phyloP scores from a whole-genome alignment of 1,140 invertebrate genomes.

The Sycobia sp. region DNA sequence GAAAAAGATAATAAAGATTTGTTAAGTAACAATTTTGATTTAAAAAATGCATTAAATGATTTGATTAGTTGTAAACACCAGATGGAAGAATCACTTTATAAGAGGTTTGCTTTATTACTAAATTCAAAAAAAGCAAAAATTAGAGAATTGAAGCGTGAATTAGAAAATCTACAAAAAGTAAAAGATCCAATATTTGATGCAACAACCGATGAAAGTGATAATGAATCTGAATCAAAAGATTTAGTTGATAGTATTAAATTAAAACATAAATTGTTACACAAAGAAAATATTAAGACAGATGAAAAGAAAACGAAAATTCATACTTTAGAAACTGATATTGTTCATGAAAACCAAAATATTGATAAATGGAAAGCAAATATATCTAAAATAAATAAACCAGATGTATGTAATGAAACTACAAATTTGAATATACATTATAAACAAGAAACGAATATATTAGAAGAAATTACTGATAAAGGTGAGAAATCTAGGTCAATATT shows the following conservation, averaged over 20 bases:
- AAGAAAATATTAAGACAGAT: not conserved
- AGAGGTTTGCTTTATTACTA: conserved; percentile 39
- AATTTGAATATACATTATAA: not conserved
- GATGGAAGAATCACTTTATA: conserved; percentile 38
- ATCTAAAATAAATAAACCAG: too few species aligned
- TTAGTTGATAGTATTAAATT: too few species aligned
- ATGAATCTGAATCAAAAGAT: conserved; percentile 7
- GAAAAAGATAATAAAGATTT: conserved; percentile 36
- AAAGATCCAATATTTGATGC: conserved; percentile 29
- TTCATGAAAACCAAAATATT: not conserved
- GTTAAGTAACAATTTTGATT: conserved; percentile 8
- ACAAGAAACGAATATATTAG: not conserved
- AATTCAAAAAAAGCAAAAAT: conserved; percentile 45
- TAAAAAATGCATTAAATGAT: conserved; percentile 27
- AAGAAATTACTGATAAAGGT: not conserved
- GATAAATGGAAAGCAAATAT: not conserved
- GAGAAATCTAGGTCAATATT: not conserved
- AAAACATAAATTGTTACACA: not conserved
- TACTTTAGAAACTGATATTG: not conserved
- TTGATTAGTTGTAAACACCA: conserved; percentile 34
- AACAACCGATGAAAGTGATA: conserved; percentile 38
- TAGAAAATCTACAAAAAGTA: conserved; percentile 19
- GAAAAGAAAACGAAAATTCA: not conserved
- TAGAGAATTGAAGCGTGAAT: conserved; percentile 29
- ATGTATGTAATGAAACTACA: not conserved